These are phyloP conservation scores for Cardiocondyla obscurior DNA, from an alignment of 1,140 invertebrate genomes.

Conservation along the genomic window DNA sequence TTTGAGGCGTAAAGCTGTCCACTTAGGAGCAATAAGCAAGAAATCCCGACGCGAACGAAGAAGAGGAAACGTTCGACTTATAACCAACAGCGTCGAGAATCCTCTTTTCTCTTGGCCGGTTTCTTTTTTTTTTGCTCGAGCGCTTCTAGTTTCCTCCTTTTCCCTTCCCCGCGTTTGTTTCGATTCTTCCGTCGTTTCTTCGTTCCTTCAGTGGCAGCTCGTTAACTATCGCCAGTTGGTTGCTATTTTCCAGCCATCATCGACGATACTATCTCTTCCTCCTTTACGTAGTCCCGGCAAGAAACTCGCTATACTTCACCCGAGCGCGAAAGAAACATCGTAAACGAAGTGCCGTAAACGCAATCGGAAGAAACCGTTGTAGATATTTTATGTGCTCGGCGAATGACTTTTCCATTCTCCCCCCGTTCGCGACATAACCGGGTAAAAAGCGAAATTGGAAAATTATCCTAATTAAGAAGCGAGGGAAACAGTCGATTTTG, in stretches of 20 bases:
- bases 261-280: conserved; percentile 22
- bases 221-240: conserved; percentile 63
- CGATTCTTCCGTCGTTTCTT: conserved; percentile 37
- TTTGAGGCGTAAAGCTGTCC: conserved; percentile 54
- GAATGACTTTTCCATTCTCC: conserved; percentile 15
- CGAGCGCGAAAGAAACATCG: conserved; percentile 63
- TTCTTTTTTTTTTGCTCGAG: conserved; percentile 19
- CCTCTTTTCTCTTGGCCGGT: neutral
- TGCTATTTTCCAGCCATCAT: conserved; percentile 47
- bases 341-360: conserved; percentile 68
- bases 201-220: conserved; percentile 57
- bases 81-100: conserved; percentile 9
- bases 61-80: conserved; percentile 37
- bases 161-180: conserved; percentile 10
- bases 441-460: neutral
- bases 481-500: neutral
- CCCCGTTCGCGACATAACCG: neutral
- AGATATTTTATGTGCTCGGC: conserved; percentile 1
- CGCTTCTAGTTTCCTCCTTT: neutral
- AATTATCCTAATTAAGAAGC: neutral
- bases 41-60: conserved; percentile 48
- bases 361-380: conserved; percentile 55
- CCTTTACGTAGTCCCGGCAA: neutral
- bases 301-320: conserved; percentile 40
- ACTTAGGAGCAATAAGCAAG: conserved; percentile 55